These are phyloP conservation scores for Pangasius sanitwongsei DNA, from an alignment of 2,797 vertebrate genomes.

Conservation along the genomic window DNA sequence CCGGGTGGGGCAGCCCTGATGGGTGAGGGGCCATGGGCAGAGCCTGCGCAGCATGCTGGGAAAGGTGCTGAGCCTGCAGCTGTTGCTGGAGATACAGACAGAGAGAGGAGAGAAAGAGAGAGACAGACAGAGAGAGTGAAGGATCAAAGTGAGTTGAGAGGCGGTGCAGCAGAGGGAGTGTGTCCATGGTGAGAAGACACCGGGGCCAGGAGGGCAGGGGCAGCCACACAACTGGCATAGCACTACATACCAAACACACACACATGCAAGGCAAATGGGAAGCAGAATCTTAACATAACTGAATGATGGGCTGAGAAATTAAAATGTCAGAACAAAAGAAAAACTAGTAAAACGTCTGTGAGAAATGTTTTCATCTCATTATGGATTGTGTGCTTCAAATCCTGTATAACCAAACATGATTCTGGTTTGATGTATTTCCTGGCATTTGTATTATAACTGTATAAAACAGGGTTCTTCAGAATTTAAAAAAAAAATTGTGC, in stretches of 20 bases:
- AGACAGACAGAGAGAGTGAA: constrained; percentile 35
- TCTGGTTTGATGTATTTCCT: not conserved
- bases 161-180: constrained; percentile 41
- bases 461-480: not conserved
- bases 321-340: not conserved
- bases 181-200: constrained; percentile 48
- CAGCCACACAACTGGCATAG: too few species aligned
- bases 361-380: not conserved
- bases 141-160: not conserved
- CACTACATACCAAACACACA: not conserved
- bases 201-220: not conserved
- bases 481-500: not conserved
- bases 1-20: constrained; percentile 77
- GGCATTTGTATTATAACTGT: not conserved
- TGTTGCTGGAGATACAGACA: constrained; percentile 78
- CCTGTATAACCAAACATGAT: not conserved
- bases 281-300: constrained; percentile 7
- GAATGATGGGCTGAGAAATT: not conserved
- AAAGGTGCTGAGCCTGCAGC: constrained; percentile 90
- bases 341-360: not conserved
- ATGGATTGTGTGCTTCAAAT: constrained; percentile 3
- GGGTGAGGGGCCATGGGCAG: constrained; percentile 86
- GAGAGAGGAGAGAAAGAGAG: constrained; percentile 20
- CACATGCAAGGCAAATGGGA: not conserved
- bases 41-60: constrained; percentile 85